phyloP scores from a whole-genome alignment of 2,113 vertebrate species.

The Hydrolagus affinis region DNA sequence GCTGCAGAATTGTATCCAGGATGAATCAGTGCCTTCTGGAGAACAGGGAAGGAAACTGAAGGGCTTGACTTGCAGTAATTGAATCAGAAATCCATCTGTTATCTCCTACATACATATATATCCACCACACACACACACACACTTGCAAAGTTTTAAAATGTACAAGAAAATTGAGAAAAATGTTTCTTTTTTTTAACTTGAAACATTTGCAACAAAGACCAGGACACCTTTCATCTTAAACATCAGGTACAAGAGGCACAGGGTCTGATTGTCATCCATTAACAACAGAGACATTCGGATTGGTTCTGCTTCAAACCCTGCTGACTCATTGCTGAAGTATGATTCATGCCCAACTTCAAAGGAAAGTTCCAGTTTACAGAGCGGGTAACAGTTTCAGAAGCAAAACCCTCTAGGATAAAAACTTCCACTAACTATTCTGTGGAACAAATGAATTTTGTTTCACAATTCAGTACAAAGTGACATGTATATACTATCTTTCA shows the following conservation, averaged over 20 bases:
- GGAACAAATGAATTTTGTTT: background rate
- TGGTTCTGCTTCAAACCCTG: background rate
- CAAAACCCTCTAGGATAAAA: background rate
- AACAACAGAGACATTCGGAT: conserved; percentile 22
- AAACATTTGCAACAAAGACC: background rate
- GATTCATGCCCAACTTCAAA: conserved; percentile 6
- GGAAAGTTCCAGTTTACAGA: background rate
- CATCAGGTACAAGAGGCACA: background rate
- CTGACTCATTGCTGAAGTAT: conserved; percentile 6
- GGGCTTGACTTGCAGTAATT: background rate
- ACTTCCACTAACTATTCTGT: background rate
- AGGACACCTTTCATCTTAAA: background rate
- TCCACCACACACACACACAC: background rate
- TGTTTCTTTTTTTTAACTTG: background rate
- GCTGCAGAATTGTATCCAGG: background rate
- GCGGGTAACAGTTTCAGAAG: background rate
- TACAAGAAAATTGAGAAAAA: background rate
- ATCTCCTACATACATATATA: no score
- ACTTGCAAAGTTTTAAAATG: background rate
- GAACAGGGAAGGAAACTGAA: background rate
- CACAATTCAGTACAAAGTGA: no score
- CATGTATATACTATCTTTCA: no score
- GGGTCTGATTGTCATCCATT: conserved; percentile 6
- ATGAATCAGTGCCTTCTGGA: background rate
- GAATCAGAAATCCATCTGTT: background rate